Base-by-base conservation (phyloP, 2,888 invertebrate genomes). In the Anoncus sp. region DNA sequence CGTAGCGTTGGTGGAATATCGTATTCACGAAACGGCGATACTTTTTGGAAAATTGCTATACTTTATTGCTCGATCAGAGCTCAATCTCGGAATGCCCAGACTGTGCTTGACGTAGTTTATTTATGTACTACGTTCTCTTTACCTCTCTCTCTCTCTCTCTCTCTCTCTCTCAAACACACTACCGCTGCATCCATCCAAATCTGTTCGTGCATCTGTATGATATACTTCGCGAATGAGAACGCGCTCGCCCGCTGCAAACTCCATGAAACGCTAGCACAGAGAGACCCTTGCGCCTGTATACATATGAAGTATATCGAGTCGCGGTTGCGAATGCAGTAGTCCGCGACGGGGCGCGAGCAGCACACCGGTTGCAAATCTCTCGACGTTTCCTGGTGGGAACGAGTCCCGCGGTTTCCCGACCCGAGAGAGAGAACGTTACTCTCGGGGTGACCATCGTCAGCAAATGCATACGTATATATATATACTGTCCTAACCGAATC, bases 201-300 rank as follows among this genome's bases (percentile, higher is more conserved):
- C 82, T 84, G 76, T 81, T 85, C 85, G 86, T 84, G 84, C 83
- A 83, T 83, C 84, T 80, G 83, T 79, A 69, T 81, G 74, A 62
- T 63, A 35, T 35, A 59, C 57, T 59, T n/a, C 47, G 12, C 24
- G 49, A 60, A 35, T 9, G 62, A 40, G 72, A 67, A 22, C 70
- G 71, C 59, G 62, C 16, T 45, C 59, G 62, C 16, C 45, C 55
- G 22, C 51, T 18, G 79, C 77, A 79, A 75, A 53, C 73, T 63
- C 31, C 51, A 38, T 35, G 57, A 45, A 47, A 59, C 57, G 35
- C 18, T n/a, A 55, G 22, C 27, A 66, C 47, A 31, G 35, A 35
- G 43, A 69, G 38, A 35, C 47, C 35, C 31, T 47, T 43, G 40
- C 16, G 45, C 22, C 43, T 20, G 43, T n/a, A 20, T 55, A 40